phyloP scores from a whole-genome alignment of 2,888 invertebrate species.

The Tetramorium bicarinatum region DNA sequence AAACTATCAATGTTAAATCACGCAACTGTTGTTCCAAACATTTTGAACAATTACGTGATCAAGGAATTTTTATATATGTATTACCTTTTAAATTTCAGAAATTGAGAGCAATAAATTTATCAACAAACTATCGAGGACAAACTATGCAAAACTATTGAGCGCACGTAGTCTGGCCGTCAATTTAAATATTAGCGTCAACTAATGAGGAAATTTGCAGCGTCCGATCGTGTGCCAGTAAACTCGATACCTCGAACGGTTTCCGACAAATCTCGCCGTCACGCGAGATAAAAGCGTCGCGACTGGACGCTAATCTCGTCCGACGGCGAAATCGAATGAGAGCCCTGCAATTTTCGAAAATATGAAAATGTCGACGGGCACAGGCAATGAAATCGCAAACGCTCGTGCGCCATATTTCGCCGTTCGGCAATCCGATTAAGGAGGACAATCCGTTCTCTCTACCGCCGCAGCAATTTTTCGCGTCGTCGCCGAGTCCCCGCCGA shows the following conservation, averaged over 20 bases:
- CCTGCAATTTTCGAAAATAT: slow-evolving; percentile 53
- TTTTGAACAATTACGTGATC: background rate
- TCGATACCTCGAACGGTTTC: slow-evolving; percentile 31
- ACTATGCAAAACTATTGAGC: background rate
- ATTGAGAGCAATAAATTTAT: background rate
- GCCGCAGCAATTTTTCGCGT: slow-evolving; percentile 59
- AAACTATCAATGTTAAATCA: background rate
- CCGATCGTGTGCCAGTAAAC: background rate
- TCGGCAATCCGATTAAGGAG: slow-evolving; percentile 59
- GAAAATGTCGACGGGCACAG: slow-evolving; percentile 44
- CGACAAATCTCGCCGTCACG: slow-evolving; percentile 36
- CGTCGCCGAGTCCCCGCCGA: slow-evolving; percentile 55
- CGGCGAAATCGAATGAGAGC: slow-evolving; percentile 50
- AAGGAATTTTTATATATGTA: background rate
- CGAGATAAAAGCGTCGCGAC: slow-evolving; percentile 41
- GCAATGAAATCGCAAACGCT: slow-evolving; percentile 44
- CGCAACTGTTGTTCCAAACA: background rate
- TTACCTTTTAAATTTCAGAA: background rate
- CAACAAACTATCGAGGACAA: no score
- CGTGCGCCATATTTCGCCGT: slow-evolving; percentile 54
- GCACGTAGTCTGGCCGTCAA: background rate
- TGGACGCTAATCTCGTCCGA: slow-evolving; percentile 48
- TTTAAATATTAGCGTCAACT: background rate
- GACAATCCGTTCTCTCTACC: slow-evolving; percentile 55
- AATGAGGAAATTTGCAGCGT: slow-evolving; percentile 5